Evolutionary conservation across 2,888 invertebrate species (phyloP).

Genomic region (Agrochola lychnidis): DNA sequence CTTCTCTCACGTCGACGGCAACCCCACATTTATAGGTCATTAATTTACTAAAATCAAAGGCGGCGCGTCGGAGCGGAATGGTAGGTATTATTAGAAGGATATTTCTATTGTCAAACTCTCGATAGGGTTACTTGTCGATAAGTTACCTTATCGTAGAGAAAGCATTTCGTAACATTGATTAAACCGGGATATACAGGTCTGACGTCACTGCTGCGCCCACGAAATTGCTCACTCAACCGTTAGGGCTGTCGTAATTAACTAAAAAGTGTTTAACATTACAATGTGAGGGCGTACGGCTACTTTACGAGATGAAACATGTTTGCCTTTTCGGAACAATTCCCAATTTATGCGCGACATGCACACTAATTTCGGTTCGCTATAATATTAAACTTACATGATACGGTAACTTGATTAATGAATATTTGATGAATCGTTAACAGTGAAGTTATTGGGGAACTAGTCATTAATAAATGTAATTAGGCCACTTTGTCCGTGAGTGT

Average conservation of each 20-base stretch:
- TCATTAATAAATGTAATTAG: slow-evolving; percentile 28
- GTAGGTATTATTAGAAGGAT: slow-evolving; percentile 49
- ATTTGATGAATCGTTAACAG: slow-evolving; percentile 44
- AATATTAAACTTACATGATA: slow-evolving; percentile 47
- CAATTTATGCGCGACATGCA: slow-evolving; percentile 50
- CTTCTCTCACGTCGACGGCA: slow-evolving; percentile 12
- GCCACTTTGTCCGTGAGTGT: neutral
- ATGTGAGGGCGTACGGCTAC: slow-evolving; percentile 23
- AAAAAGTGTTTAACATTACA: slow-evolving; percentile 59
- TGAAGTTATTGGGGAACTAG: slow-evolving; percentile 28
- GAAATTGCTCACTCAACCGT: slow-evolving; percentile 70
- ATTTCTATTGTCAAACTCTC: slow-evolving; percentile 57
- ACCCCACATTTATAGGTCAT: slow-evolving; percentile 36
- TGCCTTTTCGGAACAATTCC: slow-evolving; percentile 41
- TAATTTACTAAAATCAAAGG: slow-evolving; percentile 54
- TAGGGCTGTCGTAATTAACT: slow-evolving; percentile 67
- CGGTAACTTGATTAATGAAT: slow-evolving; percentile 46
- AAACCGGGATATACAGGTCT: slow-evolving; percentile 67
- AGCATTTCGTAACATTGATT: slow-evolving; percentile 60
- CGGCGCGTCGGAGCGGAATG: slow-evolving; percentile 26
- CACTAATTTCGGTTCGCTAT: slow-evolving; percentile 35
- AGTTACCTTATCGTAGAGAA: slow-evolving; percentile 66
- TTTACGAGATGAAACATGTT: slow-evolving; percentile 45
- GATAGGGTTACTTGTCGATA: slow-evolving; percentile 65
- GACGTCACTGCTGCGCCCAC: slow-evolving; percentile 64